Evolutionary conservation across 2,113 vertebrate genomes (phyloP).

Genomic region (Dermatemys mawii): DNA sequence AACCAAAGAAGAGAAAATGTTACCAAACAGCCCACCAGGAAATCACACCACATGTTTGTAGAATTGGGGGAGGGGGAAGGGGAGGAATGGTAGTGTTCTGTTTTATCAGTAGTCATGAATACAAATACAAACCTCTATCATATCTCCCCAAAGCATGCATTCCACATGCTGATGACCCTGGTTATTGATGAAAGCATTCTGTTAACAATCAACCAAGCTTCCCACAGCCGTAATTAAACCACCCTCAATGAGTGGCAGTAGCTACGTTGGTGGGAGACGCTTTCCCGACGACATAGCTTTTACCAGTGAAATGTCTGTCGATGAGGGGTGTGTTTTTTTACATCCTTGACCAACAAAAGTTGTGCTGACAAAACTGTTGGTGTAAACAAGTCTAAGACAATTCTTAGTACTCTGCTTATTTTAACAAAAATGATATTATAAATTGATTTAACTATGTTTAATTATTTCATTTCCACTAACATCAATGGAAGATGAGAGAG

Average conservation of each 20-base stretch:
- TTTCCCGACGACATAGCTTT: too few species aligned
- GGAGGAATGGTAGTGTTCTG: background rate
- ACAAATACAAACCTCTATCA: background rate
- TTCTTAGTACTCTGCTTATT: constrained; percentile 2
- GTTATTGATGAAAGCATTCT: background rate
- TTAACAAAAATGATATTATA: background rate
- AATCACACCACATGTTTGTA: background rate
- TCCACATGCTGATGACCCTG: background rate
- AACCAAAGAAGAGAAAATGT: constrained; percentile 11
- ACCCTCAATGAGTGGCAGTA: too few species aligned
- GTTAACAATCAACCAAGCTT: background rate
- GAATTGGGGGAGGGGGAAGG: background rate
- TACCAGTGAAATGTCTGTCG: too few species aligned
- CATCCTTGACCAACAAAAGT: too few species aligned
- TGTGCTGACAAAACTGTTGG: too few species aligned
- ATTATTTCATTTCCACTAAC: background rate
- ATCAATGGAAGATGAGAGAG: background rate
- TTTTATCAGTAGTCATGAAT: background rate
- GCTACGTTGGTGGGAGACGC: too few species aligned
- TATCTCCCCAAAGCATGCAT: background rate
- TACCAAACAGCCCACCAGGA: constrained; percentile 3
- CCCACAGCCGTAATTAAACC: too few species aligned
- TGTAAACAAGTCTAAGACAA: background rate
- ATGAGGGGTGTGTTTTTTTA: too few species aligned
- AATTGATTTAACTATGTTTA: background rate